Evolutionary conservation across 2,113 vertebrate genomes (phyloP).

Genomic region (Orcinus orca): DNA sequence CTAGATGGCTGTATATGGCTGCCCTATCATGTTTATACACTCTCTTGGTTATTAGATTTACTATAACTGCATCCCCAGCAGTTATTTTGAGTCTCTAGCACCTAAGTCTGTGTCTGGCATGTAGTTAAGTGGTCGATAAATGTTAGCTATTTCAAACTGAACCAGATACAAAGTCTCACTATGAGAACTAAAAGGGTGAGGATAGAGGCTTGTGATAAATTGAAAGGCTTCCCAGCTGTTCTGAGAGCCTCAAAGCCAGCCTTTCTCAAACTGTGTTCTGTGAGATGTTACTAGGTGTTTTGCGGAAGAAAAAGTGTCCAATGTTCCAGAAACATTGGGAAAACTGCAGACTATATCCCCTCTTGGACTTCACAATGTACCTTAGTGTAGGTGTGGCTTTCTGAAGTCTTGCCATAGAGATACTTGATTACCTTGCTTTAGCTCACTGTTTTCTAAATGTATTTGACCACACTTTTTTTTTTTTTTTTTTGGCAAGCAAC

Average conservation of each 20-base stretch:
- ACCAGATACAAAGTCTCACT: not conserved
- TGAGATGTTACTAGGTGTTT: not conserved
- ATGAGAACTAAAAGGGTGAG: not conserved
- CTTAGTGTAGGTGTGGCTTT: not conserved
- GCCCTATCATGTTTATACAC: not conserved
- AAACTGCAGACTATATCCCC: not conserved
- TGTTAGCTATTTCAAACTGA: not conserved
- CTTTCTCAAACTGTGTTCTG: not conserved
- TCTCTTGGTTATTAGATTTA: not conserved
- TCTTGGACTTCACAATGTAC: not conserved
- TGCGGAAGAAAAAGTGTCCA: not conserved
- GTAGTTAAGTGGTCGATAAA: not conserved
- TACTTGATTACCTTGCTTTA: not conserved
- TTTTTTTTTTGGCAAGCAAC: not conserved
- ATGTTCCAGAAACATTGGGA: not conserved
- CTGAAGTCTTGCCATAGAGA: not conserved
- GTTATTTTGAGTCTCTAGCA: not conserved
- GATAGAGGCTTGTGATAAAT: not conserved
- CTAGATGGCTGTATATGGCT: not conserved
- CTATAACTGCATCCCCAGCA: not conserved
- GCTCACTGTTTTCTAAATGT: not conserved
- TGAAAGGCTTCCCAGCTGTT: not conserved
- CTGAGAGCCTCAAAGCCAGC: not conserved
- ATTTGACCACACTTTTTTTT: not conserved
- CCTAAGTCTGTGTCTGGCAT: not conserved